A percentile compares a stretch with the other conserved stretches of the same genome.
Conservation (phyloP, 2,888 invertebrate species). For the Drosophila prolongata region DNA sequence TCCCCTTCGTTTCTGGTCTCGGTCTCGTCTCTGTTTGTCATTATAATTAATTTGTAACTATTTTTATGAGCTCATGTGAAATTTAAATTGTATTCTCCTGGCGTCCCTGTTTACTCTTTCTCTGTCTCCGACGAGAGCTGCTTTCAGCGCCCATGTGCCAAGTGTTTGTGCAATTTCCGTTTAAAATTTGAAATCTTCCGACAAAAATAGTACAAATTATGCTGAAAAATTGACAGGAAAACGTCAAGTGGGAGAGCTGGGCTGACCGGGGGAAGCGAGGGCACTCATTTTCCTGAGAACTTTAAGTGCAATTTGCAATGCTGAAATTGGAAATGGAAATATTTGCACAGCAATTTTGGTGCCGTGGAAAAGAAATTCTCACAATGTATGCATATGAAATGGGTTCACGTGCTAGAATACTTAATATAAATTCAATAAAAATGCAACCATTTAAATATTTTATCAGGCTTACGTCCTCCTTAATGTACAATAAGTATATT, state of each 20-base stretch:
- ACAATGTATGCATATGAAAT: no score
- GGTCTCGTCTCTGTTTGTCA: constrained; percentile 62
- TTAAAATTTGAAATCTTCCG: constrained; percentile 74
- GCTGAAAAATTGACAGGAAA: constrained; percentile 64
- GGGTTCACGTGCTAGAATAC: no score
- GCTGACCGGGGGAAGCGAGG: constrained; percentile 5
- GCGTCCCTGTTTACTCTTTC: constrained; percentile 26
- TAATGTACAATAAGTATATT: no score
- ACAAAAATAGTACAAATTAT: constrained; percentile 68
- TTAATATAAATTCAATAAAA: no score
- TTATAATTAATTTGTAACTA: constrained; percentile 81
- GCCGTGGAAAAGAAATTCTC: constrained; percentile 1
- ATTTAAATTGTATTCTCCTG: constrained; percentile 69
- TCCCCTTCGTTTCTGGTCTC: constrained; percentile 18
- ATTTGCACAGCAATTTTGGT: constrained; percentile 47
- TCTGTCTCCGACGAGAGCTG: constrained; percentile 35
- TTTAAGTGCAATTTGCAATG: constrained; percentile 58
- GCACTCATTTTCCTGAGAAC: constrained; percentile 71
- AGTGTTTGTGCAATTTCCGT: constrained; percentile 79
- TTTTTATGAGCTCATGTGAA: constrained; percentile 80
- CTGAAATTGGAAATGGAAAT: constrained; percentile 45
- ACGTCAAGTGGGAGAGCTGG: constrained; percentile 46
- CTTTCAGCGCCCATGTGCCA: constrained; percentile 64
- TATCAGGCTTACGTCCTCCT: no score
- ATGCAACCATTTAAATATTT: no score